Evolutionary conservation across 1,140 invertebrate species (phyloP).

Genomic region (Drosophila rhopaloa): DNA sequence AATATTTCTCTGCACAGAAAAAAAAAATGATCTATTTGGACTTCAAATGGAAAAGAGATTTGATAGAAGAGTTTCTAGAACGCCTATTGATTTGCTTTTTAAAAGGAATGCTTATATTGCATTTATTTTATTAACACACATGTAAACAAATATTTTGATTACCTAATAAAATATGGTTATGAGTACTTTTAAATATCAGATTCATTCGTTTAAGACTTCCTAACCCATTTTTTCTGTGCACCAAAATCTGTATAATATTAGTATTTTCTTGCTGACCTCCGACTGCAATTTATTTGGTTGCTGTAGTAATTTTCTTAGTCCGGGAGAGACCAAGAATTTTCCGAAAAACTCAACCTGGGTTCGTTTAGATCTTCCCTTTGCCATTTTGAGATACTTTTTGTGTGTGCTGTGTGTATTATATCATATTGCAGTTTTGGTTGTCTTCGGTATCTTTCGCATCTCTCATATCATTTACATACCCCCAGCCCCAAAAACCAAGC

Average conservation of each 20-base stretch:
- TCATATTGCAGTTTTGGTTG: constrained; percentile 23
- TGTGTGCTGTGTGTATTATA: constrained; percentile 7
- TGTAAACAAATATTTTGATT: too few relatives aligned
- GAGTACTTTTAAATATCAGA: too few relatives aligned
- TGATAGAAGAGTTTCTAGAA: too few relatives aligned
- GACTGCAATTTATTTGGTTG: neutral
- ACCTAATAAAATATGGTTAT: too few relatives aligned
- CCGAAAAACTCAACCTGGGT: neutral
- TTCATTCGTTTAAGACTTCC: too few relatives aligned
- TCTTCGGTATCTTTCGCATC: constrained; percentile 33
- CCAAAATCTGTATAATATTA: neutral
- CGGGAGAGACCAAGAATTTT: neutral
- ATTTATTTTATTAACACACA: too few relatives aligned
- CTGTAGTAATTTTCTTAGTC: constrained; percentile 1
- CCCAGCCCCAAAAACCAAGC: constrained; percentile 8
- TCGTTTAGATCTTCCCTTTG: constrained; percentile 10
- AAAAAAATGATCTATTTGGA: neutral
- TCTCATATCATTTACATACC: constrained; percentile 38
- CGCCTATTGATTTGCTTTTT: too few relatives aligned
- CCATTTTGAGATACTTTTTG: constrained; percentile 30
- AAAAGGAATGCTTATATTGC: too few relatives aligned
- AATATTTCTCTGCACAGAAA: constrained; percentile 2
- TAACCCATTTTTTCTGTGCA: too few relatives aligned
- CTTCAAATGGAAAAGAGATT: too few relatives aligned
- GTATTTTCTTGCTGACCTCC: neutral